Evolutionary conservation across 1,140 invertebrate species (phyloP).

Genomic region (Physella acuta): DNA sequence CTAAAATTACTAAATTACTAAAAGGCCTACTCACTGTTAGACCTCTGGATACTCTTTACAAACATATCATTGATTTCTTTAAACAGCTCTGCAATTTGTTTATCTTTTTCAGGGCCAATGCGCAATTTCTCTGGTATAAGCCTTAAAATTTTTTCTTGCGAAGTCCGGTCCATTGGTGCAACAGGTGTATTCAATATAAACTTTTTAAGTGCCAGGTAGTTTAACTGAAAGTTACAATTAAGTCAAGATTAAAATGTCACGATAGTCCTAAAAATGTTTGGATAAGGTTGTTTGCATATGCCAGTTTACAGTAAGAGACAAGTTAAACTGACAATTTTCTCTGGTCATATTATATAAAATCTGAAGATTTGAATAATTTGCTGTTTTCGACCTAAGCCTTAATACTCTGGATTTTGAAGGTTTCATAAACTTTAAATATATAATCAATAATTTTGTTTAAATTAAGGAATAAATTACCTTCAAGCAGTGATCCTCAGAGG

Average conservation of each 20-base stretch:
- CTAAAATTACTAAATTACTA: no score
- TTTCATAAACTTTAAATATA: no score
- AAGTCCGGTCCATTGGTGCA: constrained; percentile 57
- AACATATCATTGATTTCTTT: constrained; percentile 54
- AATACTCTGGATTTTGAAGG: no score
- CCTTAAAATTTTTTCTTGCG: constrained; percentile 52
- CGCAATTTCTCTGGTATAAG: constrained; percentile 52
- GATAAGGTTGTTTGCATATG: neutral
- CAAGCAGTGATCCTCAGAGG: constrained; percentile 19
- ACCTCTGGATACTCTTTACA: constrained; percentile 57
- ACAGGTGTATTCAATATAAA: constrained; percentile 55
- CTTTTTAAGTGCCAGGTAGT: constrained; percentile 57
- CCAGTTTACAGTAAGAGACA: neutral
- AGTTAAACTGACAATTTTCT: constrained; percentile 23
- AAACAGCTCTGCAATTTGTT: constrained; percentile 49
- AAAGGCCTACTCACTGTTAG: constrained; percentile 49
- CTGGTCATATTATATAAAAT: no score
- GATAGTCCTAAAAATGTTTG: neutral
- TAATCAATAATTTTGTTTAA: no score
- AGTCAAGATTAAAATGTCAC: neutral
- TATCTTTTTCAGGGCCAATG: constrained; percentile 36
- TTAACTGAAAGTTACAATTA: constrained; percentile 41
- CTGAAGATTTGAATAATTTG: no score
- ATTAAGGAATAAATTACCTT: no score
- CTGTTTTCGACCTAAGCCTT: no score